phyloP scores from a whole-genome alignment of 2,888 invertebrate species.

The Incurvaria masculella region DNA sequence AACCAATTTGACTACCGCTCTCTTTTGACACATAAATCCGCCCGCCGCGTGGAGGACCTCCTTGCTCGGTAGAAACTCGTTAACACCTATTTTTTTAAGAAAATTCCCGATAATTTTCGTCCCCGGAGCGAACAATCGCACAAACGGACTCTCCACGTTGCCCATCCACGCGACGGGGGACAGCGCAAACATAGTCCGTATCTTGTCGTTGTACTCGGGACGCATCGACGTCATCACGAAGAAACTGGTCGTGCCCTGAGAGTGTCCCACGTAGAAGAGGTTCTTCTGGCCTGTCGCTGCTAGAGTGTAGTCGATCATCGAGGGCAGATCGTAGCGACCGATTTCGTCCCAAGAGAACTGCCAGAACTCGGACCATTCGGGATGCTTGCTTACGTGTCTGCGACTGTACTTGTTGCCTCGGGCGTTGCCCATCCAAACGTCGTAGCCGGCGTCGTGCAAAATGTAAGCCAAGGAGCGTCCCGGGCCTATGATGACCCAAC shows the following conservation, averaged over 20 bases:
- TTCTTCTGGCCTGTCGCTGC: conserved; percentile 44
- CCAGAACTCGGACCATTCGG: conserved; percentile 47
- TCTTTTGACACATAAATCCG: conserved; percentile 28
- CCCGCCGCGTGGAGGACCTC: conserved; percentile 37
- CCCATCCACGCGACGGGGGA: conserved; percentile 59
- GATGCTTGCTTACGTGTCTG: conserved; percentile 35
- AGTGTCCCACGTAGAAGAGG: conserved; percentile 71
- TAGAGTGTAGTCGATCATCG: conserved; percentile 65
- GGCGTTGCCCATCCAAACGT: conserved; percentile 74
- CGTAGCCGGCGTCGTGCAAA: conserved; percentile 58
- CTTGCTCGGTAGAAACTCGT: conserved; percentile 57
- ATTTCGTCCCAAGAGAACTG: conserved; percentile 73
- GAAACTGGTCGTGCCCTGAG: conserved; percentile 63
- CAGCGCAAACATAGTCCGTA: conserved; percentile 54
- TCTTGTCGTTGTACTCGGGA: conserved; percentile 60
- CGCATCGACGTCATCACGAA: conserved; percentile 57
- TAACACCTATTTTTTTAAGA: conserved; percentile 29
- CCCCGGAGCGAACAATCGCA: conserved; percentile 27
- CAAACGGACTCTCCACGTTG: conserved; percentile 38
- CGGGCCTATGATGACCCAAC: conserved; percentile 68
- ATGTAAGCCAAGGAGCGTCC: conserved; percentile 58
- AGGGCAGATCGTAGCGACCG: conserved; percentile 68
- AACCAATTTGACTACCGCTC: conserved; percentile 28
- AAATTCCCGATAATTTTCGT: conserved; percentile 3
- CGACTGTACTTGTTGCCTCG: conserved; percentile 65